Evolutionary conservation across 1,140 invertebrate species (phyloP), one percentile per base, ranked within the genome.

Genomic region (Trichogramma pretiosum): DNA sequence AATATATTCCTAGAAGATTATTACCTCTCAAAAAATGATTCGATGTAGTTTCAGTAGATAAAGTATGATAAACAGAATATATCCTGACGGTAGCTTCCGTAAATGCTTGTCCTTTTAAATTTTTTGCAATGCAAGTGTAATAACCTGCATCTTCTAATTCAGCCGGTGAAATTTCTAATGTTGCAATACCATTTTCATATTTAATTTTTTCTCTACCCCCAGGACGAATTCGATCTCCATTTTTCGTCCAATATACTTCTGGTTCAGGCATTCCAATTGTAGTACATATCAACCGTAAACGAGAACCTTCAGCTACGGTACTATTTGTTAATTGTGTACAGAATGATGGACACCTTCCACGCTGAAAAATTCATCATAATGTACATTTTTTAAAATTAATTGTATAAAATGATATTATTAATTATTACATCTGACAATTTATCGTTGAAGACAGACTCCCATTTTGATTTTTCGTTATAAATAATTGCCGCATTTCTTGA

Each of bases 261-360:
- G 89, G 85, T 54, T 88, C 85, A 0, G 87, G 82, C 49, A 78
- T 76, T n/a, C 86, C 86, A 38, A 93, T 76, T 1, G 94, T 79
- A 46, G 83, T 83, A 61, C 92, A 95, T 3, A 83, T 82, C n/a
- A 98, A 67, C 58, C 83, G 83, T 2, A 90, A 79, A 51, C 78
- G 73, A 19, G 82, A 82, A 9, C 81, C 82, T 58, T 82, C 80
- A 0, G 81, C 80, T 2, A 84, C 81, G 3, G 83, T 83, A 52
- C 85, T 78, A 61, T 91, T 84, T 2, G 81, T 82, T 26, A 95
- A 64, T 46, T 79, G 76, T n/a, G 82, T 86, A 30, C 84, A 87
- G 65, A 93, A 94, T 5, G 81, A 74, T 5, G 89, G 89, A 64
- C 84, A 84, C 48, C 78, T 74, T 52, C 74, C 77, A 21, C 68